A percentile compares a stretch with the other conserved stretches of the same genome.
Conservation (phyloP, 2,888 invertebrate species). For the Lymantria monacha region DNA sequence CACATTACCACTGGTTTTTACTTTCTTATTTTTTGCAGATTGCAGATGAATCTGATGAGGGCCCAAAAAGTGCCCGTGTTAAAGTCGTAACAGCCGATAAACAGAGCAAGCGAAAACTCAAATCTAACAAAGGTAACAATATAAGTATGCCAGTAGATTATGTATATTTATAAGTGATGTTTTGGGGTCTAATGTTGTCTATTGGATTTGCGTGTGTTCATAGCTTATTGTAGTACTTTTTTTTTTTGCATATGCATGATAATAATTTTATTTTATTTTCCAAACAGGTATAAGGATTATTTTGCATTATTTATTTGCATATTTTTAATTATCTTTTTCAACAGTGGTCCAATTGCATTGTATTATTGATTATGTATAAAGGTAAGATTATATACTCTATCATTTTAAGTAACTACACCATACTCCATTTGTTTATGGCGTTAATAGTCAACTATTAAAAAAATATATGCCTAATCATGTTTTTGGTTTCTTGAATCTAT, state of each 20-base stretch:
- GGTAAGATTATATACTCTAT: too few relatives aligned
- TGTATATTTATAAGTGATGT: constrained; percentile 10
- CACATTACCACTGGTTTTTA: not conserved
- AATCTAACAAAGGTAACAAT: constrained; percentile 33
- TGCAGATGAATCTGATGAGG: constrained; percentile 56
- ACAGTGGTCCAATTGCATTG: too few relatives aligned
- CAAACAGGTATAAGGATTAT: not conserved
- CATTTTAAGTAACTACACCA: too few relatives aligned
- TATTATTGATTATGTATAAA: too few relatives aligned
- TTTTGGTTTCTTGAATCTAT: too few relatives aligned
- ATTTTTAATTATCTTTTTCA: not conserved
- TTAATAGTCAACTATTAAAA: too few relatives aligned
- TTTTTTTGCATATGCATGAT: constrained; percentile 20
- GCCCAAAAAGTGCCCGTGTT: constrained; percentile 48
- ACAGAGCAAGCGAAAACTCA: constrained; percentile 31
- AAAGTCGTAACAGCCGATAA: constrained; percentile 56
- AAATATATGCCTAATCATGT: too few relatives aligned
- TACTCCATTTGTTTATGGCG: too few relatives aligned
- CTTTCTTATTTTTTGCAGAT: constrained; percentile 41
- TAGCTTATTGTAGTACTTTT: constrained; percentile 56
- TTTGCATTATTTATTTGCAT: not conserved
- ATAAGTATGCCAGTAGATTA: constrained; percentile 1
- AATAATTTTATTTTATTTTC: constrained; percentile 16
- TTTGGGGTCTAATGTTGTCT: constrained; percentile 8
- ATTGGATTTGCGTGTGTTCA: constrained; percentile 64